phyloP scores from a whole-genome alignment of 2,888 invertebrate species.

The Lordiphosa andalusiaca region DNA sequence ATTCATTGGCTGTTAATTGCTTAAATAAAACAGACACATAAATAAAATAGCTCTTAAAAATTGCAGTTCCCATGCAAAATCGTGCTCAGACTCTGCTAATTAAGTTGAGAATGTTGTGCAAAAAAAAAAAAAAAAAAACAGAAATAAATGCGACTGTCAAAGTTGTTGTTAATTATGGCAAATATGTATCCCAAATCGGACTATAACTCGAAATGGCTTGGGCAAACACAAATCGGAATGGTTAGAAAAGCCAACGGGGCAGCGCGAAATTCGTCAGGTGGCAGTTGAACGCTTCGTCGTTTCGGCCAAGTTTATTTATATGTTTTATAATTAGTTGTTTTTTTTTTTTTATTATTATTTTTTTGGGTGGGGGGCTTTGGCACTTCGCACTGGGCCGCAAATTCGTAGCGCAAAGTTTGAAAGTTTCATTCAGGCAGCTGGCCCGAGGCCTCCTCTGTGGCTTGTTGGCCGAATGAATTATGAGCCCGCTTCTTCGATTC shows the following conservation, averaged over 20 bases:
- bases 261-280: conserved; percentile 47
- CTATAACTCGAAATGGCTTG: conserved; percentile 6
- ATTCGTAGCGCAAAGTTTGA: conserved; percentile 60
- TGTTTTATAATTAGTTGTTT: conserved; percentile 57
- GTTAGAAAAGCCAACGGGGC: conserved; percentile 17
- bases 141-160: conserved; percentile 1
- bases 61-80: conserved; percentile 60
- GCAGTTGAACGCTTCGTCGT: conserved; percentile 17
- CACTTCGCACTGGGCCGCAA: conserved; percentile 62
- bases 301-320: conserved; percentile 12
- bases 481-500: conserved; percentile 61
- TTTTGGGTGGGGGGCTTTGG: conserved; percentile 14
- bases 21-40: conserved; percentile 2
- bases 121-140: background rate
- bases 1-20: background rate
- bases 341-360: too few relatives aligned
- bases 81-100: conserved; percentile 36
- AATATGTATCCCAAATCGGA: conserved; percentile 1
- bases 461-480: conserved; percentile 69
- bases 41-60: conserved; percentile 10
- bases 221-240: conserved; percentile 13
- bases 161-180: conserved; percentile 2
- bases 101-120: conserved; percentile 34
- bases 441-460: conserved; percentile 15
- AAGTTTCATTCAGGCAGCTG: conserved; percentile 57